Conservation (phyloP, 2,113 vertebrate species). For the Sturnira hondurensis region DNA sequence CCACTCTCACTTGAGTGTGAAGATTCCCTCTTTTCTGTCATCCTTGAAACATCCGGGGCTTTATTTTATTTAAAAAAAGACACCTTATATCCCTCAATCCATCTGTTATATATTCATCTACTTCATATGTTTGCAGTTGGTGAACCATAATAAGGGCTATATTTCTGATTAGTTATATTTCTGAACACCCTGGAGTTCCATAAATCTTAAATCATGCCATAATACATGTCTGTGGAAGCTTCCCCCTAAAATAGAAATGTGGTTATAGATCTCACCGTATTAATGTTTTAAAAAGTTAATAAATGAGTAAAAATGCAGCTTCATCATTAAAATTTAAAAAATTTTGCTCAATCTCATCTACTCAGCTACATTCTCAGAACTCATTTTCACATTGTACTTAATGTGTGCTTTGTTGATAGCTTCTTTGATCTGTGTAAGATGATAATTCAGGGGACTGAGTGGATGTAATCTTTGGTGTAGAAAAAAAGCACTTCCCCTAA, state of each 20-base stretch:
- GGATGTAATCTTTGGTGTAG: not conserved
- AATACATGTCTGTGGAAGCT: conserved; percentile 53
- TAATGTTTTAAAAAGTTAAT: conserved; percentile 67
- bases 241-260: conserved; percentile 68
- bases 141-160: conserved; percentile 4
- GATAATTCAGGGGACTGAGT: not conserved
- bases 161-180: conserved; percentile 68
- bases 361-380: not conserved
- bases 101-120: not conserved
- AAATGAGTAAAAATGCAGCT: conserved; percentile 64
- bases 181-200: conserved; percentile 71
- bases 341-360: not conserved
- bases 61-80: not conserved
- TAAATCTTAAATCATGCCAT: conserved; percentile 73
- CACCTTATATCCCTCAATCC: not conserved
- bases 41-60: not conserved
- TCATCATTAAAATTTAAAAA: conserved; percentile 46
- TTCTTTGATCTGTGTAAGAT: not conserved
- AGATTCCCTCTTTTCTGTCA: not conserved
- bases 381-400: conserved; percentile 32
- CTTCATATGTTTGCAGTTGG: not conserved
- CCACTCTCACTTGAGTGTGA: not conserved
- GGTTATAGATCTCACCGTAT: conserved; percentile 64
- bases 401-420: not conserved
- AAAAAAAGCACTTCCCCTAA: not conserved